Conservation (phyloP, 2,888 invertebrate genomes). For the Cerceris ruficornis region DNA sequence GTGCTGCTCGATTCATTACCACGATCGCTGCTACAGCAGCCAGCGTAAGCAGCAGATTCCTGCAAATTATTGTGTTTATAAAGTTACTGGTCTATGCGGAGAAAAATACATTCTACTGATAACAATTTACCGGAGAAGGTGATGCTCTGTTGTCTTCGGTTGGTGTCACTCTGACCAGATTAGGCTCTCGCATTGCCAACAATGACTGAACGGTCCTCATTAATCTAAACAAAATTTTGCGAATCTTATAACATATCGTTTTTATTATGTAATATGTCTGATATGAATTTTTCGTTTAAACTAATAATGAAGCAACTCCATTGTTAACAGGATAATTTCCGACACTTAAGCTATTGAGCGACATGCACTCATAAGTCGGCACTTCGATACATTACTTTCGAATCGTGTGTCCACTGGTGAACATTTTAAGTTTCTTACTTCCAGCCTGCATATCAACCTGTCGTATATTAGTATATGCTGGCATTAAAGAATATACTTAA, state of each 20-base stretch:
- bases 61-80: constrained; percentile 66
- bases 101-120: constrained; percentile 39
- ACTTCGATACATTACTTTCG: no score
- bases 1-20: constrained; percentile 62
- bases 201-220: constrained; percentile 86
- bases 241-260: background rate
- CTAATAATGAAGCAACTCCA: no score
- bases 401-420: no score
- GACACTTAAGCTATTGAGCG: no score
- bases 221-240: constrained; percentile 78
- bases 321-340: no score
- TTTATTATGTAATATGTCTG: background rate
- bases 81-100: constrained; percentile 61
- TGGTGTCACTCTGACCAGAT: constrained; percentile 80
- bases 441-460: no score
- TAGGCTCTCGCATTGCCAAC: constrained; percentile 86
- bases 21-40: constrained; percentile 62
- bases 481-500: no score
- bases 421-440: no score
- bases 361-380: no score
- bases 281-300: no score
- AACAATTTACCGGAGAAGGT: constrained; percentile 60
- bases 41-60: constrained; percentile 49
- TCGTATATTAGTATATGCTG: no score
- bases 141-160: constrained; percentile 59